Evolutionary conservation across 2,888 invertebrate species (phyloP), one percentile per base, ranked within the genome.

Genomic region (Diloba caeruleocephala): DNA sequence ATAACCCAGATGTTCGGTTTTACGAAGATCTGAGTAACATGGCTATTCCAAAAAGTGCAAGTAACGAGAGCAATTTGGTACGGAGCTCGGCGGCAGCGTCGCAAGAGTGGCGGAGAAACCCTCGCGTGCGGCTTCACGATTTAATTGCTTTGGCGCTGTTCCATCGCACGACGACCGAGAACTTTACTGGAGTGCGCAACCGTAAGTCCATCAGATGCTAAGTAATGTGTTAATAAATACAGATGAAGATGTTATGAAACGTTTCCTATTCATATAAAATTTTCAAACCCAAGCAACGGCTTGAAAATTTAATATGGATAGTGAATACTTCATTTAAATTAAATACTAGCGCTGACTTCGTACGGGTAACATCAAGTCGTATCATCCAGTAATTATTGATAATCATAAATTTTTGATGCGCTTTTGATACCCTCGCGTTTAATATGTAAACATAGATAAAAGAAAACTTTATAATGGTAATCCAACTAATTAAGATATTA

Each of bases 71-170:
- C 79, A 84, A 85, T 85, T 85, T 84, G 67, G 74, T 78, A 57
- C 44, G 71, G 41, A 36, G 39, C 54, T 33, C 37, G 21, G 28
- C 38, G 37, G n/a, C n/a, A n/a, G 60, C 66, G 63, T 73, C 75
- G 59, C 62, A 69, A 74, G 76, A 74, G 73, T 73, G 67, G 68
- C 60, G 57, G 62, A 66, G 76, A 75, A 70, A 71, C 66, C 73
- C 72, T 76, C 76, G 76, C 82, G 85, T 76, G 82, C 78, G 79
- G 84, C 79, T 82, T 79, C 79, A 76, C 80, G 78, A 79, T 87
- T 87, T 90, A 92, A 92, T 92, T 91, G 89, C 87, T 88, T 88
- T 90, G 91, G 91, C 90, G 78, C 83, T 81, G 81, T 85, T 87
- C 89, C 91, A 90, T 78, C 66, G 64, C 70, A 71, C 69, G 46